A percentile compares a stretch with the other conserved stretches of the same genome.
Evolutionary conservation across 2,797 vertebrate genomes (phyloP).

Genomic region (Falco columbarius): DNA sequence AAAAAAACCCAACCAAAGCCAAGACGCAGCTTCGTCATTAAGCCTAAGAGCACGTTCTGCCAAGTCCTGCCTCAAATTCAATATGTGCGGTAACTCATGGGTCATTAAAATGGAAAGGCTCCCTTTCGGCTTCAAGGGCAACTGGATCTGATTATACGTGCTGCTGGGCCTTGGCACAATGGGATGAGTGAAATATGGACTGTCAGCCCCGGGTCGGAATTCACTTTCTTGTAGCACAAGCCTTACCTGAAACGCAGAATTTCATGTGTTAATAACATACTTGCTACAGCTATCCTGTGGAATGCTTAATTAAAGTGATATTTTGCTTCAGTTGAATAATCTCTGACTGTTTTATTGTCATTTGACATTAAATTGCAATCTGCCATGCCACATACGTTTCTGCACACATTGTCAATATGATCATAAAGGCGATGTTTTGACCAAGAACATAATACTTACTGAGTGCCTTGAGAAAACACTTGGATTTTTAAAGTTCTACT

Average conservation of each 20-base stretch:
- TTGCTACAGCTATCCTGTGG: conserved; percentile 6
- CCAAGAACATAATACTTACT: conserved; percentile 39
- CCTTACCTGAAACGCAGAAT: not conserved
- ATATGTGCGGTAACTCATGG: not conserved
- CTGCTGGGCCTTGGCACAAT: not conserved
- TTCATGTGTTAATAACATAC: not conserved
- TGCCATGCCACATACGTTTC: conserved; percentile 7
- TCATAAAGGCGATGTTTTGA: conserved; percentile 42
- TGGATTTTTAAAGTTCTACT: not conserved
- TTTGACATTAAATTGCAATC: conserved; percentile 61
- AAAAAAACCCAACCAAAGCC: not conserved
- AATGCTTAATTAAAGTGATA: conserved; percentile 59
- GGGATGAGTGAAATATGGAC: not conserved
- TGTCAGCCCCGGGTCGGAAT: not conserved
- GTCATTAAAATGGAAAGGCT: not conserved
- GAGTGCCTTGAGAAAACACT: conserved; percentile 26
- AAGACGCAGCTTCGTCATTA: accelerated
- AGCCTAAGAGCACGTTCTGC: not conserved
- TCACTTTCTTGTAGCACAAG: not conserved
- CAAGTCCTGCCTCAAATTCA: not conserved
- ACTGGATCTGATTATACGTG: not conserved
- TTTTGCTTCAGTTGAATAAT: conserved; percentile 61
- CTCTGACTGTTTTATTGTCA: conserved; percentile 45
- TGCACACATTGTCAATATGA: conserved; percentile 20
- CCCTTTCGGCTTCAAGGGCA: not conserved